Evolutionary conservation across 2,888 invertebrate genomes (phyloP).

Genomic region (Carcina quercana): DNA sequence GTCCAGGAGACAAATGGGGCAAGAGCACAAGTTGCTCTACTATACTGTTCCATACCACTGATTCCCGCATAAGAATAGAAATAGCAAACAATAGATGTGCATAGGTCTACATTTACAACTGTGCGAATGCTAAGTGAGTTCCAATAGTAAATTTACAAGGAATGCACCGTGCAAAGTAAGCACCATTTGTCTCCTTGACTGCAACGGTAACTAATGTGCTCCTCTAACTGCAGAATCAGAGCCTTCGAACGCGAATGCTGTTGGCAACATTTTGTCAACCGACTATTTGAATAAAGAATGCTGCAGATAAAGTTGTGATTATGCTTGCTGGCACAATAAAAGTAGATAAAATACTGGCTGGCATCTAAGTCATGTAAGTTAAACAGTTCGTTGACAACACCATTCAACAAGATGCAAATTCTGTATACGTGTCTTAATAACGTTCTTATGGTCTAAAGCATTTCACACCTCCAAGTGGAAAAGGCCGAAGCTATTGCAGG

Average conservation of each 20-base stretch:
- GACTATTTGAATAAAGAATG: neutral
- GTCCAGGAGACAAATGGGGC: conserved; percentile 2
- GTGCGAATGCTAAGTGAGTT: too few species aligned
- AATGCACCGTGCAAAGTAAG: conserved; percentile 4
- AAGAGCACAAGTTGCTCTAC: neutral
- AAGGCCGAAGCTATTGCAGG: too few species aligned
- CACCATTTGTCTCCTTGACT: conserved; percentile 16
- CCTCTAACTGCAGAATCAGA: conserved; percentile 11
- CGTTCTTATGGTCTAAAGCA: conserved; percentile 5
- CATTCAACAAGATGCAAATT: conserved; percentile 4
- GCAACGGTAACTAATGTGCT: conserved; percentile 14
- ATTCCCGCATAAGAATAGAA: too few species aligned
- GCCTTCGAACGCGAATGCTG: conserved; percentile 3
- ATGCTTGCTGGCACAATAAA: neutral
- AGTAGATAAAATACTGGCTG: too few species aligned
- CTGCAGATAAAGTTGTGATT: neutral
- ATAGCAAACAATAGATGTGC: too few species aligned
- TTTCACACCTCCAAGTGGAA: conserved; percentile 21
- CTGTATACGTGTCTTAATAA: neutral
- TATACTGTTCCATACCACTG: too few species aligned
- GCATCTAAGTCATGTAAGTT: too few species aligned
- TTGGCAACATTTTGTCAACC: neutral
- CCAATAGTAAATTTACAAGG: conserved; percentile 1
- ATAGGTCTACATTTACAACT: too few species aligned
- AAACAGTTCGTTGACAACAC: conserved; percentile 2